phyloP scores from a whole-genome alignment of 2,113 vertebrate genomes.

The Hippolais icterina region DNA sequence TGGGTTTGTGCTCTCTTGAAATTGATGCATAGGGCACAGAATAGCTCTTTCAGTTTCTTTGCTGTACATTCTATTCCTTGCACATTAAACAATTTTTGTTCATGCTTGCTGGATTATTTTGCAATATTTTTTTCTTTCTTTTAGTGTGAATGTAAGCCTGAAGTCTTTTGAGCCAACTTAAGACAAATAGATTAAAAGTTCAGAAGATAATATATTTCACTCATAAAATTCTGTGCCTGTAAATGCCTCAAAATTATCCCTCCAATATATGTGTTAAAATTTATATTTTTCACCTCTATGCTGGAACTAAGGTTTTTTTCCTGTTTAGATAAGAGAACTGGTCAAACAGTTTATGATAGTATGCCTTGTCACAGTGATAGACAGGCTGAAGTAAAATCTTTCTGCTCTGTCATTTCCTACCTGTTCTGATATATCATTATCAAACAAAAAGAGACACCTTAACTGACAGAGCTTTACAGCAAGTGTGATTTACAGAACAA shows the following conservation, averaged over 20 bases:
- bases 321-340: neutral
- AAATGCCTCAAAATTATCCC: neutral
- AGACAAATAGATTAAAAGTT: neutral
- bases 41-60: neutral
- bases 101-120: neutral
- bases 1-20: rapidly evolving
- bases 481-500: neutral
- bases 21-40: neutral
- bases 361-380: neutral
- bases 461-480: neutral
- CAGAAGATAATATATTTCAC: neutral
- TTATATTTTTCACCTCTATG: neutral
- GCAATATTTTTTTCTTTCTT: neutral
- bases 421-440: neutral
- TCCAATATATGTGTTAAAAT: neutral
- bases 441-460: neutral
- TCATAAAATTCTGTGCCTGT: neutral
- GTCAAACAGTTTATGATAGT: neutral
- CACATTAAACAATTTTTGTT: neutral
- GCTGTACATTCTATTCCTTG: neutral
- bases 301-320: neutral
- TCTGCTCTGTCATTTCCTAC: neutral
- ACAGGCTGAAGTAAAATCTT: neutral
- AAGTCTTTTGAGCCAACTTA: rapidly evolving
- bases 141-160: neutral